These are phyloP conservation scores for Achlya flavicornis DNA, from an alignment of 2,888 invertebrate species.

Conservation along the genomic window DNA sequence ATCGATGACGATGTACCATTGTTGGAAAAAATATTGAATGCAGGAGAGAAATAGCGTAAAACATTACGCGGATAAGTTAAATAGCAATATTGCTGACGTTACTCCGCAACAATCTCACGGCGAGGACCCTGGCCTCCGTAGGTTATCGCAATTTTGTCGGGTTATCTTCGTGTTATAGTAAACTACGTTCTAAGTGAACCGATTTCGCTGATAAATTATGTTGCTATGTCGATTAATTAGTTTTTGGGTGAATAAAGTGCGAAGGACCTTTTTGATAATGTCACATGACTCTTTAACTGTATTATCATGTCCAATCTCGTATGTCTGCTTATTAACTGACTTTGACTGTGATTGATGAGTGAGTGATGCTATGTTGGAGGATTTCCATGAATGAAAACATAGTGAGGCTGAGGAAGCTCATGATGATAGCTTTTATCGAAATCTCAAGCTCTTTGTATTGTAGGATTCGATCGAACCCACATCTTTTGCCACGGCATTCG, in stretches of 20 bases:
- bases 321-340: no score
- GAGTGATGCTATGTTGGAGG: no score
- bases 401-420: no score
- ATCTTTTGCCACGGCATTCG: no score
- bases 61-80: not conserved
- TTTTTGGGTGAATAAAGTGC: not conserved
- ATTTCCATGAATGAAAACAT: no score
- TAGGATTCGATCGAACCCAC: no score
- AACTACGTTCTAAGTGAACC: conserved; percentile 30
- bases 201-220: conserved; percentile 1
- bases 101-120: not conserved
- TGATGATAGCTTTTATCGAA: no score
- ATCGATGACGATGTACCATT: no score
- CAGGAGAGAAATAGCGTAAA: not conserved
- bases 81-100: not conserved
- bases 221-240: not conserved
- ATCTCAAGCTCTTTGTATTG: no score
- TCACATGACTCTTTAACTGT: not conserved
- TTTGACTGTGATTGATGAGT: no score
- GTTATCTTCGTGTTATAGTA: conserved; percentile 46
- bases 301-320: no score
- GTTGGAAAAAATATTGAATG: no score
- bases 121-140: conserved; percentile 7
- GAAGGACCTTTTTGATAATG: not conserved
- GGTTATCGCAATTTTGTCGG: conserved; percentile 19